Conservation (phyloP, 2,797 vertebrate genomes). For the Paedocypris micromegethes region DNA sequence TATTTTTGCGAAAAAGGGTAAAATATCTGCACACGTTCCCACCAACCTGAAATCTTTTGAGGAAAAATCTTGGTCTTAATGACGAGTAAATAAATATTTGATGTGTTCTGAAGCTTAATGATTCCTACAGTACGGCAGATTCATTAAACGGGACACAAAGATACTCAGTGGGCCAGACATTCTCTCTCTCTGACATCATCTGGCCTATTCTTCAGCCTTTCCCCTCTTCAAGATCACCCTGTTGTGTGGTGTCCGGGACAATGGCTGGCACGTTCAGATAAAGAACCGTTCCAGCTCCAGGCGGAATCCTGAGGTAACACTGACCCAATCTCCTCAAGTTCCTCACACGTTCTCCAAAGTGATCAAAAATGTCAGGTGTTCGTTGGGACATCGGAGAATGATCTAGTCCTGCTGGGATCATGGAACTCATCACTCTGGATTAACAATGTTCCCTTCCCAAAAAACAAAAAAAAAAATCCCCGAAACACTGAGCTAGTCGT, state of each 20-base stretch:
- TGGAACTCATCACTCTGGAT: background rate
- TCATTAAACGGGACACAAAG: constrained; percentile 30
- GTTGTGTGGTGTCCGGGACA: constrained; percentile 46
- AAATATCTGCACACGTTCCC: no score
- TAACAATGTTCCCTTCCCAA: background rate
- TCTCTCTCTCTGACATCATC: constrained; percentile 58
- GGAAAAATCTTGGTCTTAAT: no score
- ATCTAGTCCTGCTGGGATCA: constrained; percentile 14
- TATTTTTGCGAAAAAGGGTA: no score
- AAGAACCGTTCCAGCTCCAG: constrained; percentile 22
- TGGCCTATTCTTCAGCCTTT: constrained; percentile 36
- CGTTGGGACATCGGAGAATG: background rate
- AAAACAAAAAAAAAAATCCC: no score
- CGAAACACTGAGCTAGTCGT: constrained; percentile 7
- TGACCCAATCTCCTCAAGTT: background rate
- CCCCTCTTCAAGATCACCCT: constrained; percentile 19
- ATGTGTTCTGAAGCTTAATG: background rate
- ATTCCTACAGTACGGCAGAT: constrained; percentile 8
- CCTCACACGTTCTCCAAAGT: constrained; percentile 2
- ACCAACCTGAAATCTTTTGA: no score
- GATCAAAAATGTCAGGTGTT: no score
- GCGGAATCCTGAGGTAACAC: constrained; percentile 2
- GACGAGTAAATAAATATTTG: no score
- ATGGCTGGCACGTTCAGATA: constrained; percentile 49
- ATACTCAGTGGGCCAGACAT: constrained; percentile 48